Base-by-base conservation (phyloP, 2,888 invertebrate genomes). In the Petrolisthes cinctipes region DNA sequence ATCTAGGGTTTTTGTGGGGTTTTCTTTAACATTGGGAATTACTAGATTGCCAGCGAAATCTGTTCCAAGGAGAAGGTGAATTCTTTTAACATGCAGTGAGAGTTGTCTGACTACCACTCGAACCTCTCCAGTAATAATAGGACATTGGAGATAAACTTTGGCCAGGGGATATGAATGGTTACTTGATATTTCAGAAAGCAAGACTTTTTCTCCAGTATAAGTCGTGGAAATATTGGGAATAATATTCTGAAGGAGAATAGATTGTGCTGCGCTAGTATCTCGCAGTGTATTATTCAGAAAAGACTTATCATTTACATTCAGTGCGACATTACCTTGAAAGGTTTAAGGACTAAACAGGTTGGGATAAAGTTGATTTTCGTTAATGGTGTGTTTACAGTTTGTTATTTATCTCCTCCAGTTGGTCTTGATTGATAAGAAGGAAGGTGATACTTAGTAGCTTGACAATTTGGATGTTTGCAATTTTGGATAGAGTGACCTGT, bases 151-250 rank as follows among this genome's bases (percentile, higher is more conserved):
- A 78, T 23, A 20, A 54, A 78, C 14, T 23, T 9, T 78, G 14
- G 79, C 79, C 14, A 78, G 20, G 11, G 51, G 51, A 14, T 53
- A 37, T 7, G 79, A 53, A 37, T 11, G 79, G 37, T 54, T 11
- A 78, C 37, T 54, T 54, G 79, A 78, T 7, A 37, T 5, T 6
- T 78, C 79, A n/a, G 51, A 53, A 78, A 78, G 53, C 6, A 78
- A 23, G 9, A 37, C 51, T 54, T 78, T 78, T 51, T 78, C 79
- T 51, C 53, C 79, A 53, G 79, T 78, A 78, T 23, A 78, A 5
- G 53, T 5, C 6, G 5, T 51, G 11, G 53, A 11, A 78, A 37
- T 7, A n/a, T 23, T n/a, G 23, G 75, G 75, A n/a, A 75, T 20
- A 75, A n/a, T n/a, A 75, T 75, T 7, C n/a, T 75, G n/a, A 75